phyloP scores from a whole-genome alignment of 2,888 invertebrate species.

The Cancer borealis region DNA sequence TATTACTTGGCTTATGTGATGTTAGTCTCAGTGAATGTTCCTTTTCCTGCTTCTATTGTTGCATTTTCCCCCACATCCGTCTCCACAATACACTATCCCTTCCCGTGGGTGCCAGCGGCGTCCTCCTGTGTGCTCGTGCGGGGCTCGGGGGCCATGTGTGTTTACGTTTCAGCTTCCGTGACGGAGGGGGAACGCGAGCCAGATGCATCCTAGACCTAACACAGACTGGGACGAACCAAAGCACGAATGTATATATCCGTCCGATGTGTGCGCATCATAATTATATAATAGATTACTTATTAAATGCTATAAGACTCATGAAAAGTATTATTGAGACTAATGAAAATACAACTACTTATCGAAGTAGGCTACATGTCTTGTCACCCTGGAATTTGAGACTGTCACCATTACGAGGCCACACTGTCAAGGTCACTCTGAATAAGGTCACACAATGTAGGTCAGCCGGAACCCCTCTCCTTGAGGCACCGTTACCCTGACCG shows the following conservation, averaged over 20 bases:
- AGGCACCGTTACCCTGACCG: constrained; percentile 22
- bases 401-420: background rate
- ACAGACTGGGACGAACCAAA: background rate
- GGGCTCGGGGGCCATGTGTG: background rate
- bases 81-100: too few species aligned
- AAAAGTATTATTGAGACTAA: too few species aligned
- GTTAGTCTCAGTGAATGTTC: too few species aligned
- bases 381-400: too few species aligned
- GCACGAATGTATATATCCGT: background rate
- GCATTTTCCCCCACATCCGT: too few species aligned
- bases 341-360: too few species aligned
- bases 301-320: too few species aligned
- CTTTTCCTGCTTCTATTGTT: too few species aligned
- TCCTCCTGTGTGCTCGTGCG: constrained; percentile 27
- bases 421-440: background rate
- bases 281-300: too few species aligned
- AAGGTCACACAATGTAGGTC: background rate
- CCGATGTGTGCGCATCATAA: background rate
- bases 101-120: background rate
- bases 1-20: too few species aligned
- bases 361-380: too few species aligned
- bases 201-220: background rate
- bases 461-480: background rate
- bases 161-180: constrained; percentile 1
- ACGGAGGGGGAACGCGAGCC: background rate